These are phyloP conservation scores for Abramis brama DNA, from an alignment of 2,113 vertebrate species.

Conservation along the genomic window DNA sequence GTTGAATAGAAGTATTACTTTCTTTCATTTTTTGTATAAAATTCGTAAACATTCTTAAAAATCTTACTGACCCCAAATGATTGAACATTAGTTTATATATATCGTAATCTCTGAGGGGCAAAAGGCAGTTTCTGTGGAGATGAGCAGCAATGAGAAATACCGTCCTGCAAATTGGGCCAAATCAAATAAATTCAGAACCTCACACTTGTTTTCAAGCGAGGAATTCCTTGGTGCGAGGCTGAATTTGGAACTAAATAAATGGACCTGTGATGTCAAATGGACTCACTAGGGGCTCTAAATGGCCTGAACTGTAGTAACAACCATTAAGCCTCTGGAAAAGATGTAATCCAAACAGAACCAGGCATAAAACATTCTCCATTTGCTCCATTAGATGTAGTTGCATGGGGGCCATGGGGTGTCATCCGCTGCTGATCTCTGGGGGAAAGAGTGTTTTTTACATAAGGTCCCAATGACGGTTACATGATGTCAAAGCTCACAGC, in stretches of 20 bases:
- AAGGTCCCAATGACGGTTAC: neutral
- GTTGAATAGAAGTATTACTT: too few relatives aligned
- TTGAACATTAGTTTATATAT: too few relatives aligned
- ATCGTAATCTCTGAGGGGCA: neutral
- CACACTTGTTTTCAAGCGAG: neutral
- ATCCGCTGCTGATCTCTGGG: slow-evolving; percentile 23
- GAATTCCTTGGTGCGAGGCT: neutral
- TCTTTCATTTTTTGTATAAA: too few relatives aligned
- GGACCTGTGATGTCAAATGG: neutral
- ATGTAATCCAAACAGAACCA: neutral
- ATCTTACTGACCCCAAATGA: too few relatives aligned
- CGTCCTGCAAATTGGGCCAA: neutral
- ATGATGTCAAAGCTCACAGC: slow-evolving; percentile 24
- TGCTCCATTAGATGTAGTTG: neutral
- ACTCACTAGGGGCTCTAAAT: neutral
- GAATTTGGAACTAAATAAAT: neutral
- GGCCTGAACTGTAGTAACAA: neutral
- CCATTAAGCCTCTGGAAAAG: neutral
- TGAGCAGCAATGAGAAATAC: neutral
- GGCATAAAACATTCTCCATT: neutral
- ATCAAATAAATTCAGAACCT: too few relatives aligned
- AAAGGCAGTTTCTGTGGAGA: neutral
- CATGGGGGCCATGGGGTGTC: neutral
- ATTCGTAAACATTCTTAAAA: too few relatives aligned
- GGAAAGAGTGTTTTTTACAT: slow-evolving; percentile 4